Base-by-base conservation (phyloP, 2,113 vertebrate species). In the Bettongia penicillata region DNA sequence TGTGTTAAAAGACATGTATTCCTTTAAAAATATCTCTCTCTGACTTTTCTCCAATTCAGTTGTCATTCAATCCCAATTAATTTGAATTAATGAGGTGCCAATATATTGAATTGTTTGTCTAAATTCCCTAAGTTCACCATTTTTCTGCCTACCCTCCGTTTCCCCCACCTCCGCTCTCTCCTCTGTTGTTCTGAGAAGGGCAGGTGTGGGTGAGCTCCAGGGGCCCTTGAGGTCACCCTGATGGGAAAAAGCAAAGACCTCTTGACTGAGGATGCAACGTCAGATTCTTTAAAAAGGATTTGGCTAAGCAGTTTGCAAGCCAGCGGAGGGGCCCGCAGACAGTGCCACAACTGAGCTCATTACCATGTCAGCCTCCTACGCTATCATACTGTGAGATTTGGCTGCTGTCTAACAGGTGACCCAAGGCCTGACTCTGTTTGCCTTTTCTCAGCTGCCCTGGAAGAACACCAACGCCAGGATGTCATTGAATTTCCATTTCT, bases 281-380 rank as follows among this genome's bases (percentile, higher is more conserved):
- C 96, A 96, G 93, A 89, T 16, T 95, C 95, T 50, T 50, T 93
- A 91, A 89, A 52, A 96, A 98, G 97, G 92, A 93, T 95, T 94
- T 96, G 96, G 95, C 92, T 95, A 97, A 98, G 95, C 91, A 93
- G 95, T 94, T 94, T 8, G 51, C 77, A 97, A 98, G 93, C 92
- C 93, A 98, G 91, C 43, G 90, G 31, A 61, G 97, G 94, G 95
- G 91, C 93, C 91, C 16, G 68, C 53, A 94, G 95, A 94, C 1
- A 92, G 89, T 92, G 97, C 92, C 97, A 94, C 93, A 92, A 31
- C 98, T 96, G 94, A 96, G 94, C 91, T 97, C 96, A 94, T 97
- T 95, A 24, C 77, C 95, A 77, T 89, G 93, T 92, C 97, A 96
- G 49, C 95, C 96, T 97, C 94, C 94, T 94, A 52, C 96, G 94